Evolutionary conservation across 1,140 invertebrate species (phyloP).

Genomic region (Centruroides sculpturatus): DNA sequence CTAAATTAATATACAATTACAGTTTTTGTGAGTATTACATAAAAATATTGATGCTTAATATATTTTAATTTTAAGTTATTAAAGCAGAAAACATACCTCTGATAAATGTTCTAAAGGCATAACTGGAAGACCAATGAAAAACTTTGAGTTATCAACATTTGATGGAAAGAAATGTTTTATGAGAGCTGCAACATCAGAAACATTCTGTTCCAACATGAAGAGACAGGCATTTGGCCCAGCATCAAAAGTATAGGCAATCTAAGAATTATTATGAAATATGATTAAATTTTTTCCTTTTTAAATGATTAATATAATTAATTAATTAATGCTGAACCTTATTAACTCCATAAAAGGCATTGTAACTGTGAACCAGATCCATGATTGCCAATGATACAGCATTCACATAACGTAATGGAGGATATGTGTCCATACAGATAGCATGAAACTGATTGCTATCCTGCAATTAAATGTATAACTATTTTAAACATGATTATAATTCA

Average conservation of each 20-base stretch:
- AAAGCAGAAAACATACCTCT: neutral
- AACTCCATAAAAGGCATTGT: constrained; percentile 50
- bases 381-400: constrained; percentile 72
- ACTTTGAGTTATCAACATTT: neutral
- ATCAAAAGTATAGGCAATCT: constrained; percentile 92
- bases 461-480: constrained; percentile 5
- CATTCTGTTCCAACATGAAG: constrained; percentile 62
- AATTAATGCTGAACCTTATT: constrained; percentile 37
- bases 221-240: constrained; percentile 92
- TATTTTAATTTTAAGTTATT: too few species aligned
- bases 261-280: constrained; percentile 20
- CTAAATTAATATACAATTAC: too few species aligned
- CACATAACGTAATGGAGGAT: constrained; percentile 85
- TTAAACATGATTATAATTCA: too few species aligned
- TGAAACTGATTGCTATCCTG: constrained; percentile 95
- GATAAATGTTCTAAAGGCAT: neutral
- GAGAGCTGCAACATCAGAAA: constrained; percentile 46
- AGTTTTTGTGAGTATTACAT: too few species aligned
- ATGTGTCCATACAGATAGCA: constrained; percentile 84
- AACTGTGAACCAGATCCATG: constrained; percentile 61
- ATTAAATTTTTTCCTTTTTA: neutral
- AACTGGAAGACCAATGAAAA: constrained; percentile 6
- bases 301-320: neutral
- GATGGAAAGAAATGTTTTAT: constrained; percentile 58
- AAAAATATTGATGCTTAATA: too few species aligned